phyloP scores from a whole-genome alignment of 2,797 vertebrate genomes.

The Anisognathus igniventris region DNA sequence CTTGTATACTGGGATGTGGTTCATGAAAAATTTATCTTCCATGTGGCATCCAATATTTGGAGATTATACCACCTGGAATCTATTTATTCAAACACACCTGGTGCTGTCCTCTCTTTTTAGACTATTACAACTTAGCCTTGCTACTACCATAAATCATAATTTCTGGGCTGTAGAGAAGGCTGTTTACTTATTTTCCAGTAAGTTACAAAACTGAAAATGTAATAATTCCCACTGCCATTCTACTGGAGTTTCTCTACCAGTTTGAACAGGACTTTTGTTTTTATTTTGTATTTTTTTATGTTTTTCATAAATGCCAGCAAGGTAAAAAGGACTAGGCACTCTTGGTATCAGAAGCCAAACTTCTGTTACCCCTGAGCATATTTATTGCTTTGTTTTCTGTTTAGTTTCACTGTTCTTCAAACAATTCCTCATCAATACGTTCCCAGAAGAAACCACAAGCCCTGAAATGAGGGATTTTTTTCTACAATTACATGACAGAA shows the following conservation, averaged over 20 bases:
- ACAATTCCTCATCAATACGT: background rate
- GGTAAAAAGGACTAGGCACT: background rate
- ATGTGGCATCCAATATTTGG: slow-evolving; percentile 13
- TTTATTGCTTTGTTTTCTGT: background rate
- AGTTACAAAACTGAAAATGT: background rate
- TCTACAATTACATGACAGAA: background rate
- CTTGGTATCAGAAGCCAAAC: background rate
- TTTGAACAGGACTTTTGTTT: background rate
- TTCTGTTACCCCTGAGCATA: background rate
- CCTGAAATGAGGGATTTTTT: background rate
- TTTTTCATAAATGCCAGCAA: background rate
- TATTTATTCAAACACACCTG: slow-evolving; percentile 38
- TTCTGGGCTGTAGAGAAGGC: background rate
- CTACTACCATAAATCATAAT: slow-evolving; percentile 16
- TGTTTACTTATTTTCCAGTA: background rate
- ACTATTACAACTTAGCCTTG: background rate
- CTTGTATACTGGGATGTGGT: background rate
- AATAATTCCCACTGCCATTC: background rate
- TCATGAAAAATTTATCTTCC: slow-evolving; percentile 56
- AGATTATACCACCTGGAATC: slow-evolving; percentile 37
- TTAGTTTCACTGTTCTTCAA: background rate
- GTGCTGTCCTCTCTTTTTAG: slow-evolving; percentile 14
- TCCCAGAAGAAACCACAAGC: background rate
- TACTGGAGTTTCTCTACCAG: background rate
- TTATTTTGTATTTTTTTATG: background rate